phyloP scores from a whole-genome alignment of 2,113 vertebrate genomes.

The Leucosticte australis region DNA sequence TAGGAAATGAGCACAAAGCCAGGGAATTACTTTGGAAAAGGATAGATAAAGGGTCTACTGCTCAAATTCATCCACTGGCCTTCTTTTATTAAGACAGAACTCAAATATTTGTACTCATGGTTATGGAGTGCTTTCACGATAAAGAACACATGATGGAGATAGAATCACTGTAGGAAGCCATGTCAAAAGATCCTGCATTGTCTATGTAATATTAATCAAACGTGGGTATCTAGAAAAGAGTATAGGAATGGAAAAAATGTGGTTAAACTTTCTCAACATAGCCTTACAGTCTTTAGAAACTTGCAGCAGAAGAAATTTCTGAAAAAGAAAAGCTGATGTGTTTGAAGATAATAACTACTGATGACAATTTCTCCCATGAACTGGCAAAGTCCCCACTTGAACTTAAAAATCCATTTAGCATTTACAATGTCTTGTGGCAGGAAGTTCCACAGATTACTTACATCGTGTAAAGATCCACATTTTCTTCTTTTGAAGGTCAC shows the following conservation, averaged over 20 bases:
- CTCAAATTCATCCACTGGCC: background rate
- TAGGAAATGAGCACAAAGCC: background rate
- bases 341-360: background rate
- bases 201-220: background rate
- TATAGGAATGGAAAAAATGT: background rate
- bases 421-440: background rate
- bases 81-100: background rate
- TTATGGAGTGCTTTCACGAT: background rate
- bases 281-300: background rate
- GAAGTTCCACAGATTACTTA: background rate
- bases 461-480: rapidly evolving
- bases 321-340: background rate
- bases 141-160: background rate
- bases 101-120: background rate
- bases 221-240: rapidly evolving
- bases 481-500: background rate
- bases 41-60: background rate
- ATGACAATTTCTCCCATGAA: background rate
- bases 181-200: rapidly evolving
- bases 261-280: background rate
- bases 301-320: background rate
- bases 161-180: background rate
- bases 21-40: background rate
- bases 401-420: background rate
- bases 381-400: background rate